Percentiles rank a stretch among this genome's conserved stretches.
phyloP scores from a whole-genome alignment of 1,140 invertebrate genomes.

The Zelostemma sp. region DNA sequence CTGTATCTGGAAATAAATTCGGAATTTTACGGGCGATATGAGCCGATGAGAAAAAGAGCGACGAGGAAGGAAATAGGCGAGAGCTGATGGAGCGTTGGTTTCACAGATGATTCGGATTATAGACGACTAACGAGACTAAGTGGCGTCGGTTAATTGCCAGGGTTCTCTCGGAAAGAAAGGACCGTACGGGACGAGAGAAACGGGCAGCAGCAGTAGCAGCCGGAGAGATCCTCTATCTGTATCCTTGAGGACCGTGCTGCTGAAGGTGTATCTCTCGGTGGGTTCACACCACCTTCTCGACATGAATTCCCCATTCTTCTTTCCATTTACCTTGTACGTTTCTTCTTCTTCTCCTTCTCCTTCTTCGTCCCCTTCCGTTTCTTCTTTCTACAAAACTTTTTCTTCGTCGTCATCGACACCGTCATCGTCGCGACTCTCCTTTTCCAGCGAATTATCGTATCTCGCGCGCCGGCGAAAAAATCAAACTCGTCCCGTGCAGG shows the following conservation, averaged over 20 bases:
- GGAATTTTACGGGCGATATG: not conserved
- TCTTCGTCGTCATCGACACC: slow-evolving; percentile 1
- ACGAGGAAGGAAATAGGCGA: not conserved
- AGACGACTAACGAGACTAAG: slow-evolving; percentile 55
- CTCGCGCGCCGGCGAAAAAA: slow-evolving; percentile 34
- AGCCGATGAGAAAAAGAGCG: not conserved
- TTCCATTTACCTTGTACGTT: slow-evolving; percentile 18
- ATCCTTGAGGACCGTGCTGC: slow-evolving; percentile 43
- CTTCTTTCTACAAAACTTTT: slow-evolving; percentile 3
- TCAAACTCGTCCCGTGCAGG: not conserved
- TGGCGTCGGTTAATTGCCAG: slow-evolving; percentile 62
- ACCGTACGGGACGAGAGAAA: slow-evolving; percentile 51
- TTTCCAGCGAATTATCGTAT: slow-evolving; percentile 31
- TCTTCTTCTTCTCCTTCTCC: slow-evolving; percentile 13
- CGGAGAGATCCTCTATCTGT: slow-evolving; percentile 61
- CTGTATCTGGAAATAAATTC: too few species aligned
- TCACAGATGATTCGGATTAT: slow-evolving; percentile 21
- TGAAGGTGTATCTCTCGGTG: slow-evolving; percentile 42
- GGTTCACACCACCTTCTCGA: slow-evolving; percentile 51
- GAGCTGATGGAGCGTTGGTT: not conserved
- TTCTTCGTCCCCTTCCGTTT: slow-evolving; percentile 8
- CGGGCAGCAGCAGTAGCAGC: slow-evolving; percentile 41
- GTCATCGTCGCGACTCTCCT: slow-evolving; percentile 17
- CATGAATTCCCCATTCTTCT: slow-evolving; percentile 41
- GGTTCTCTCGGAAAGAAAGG: slow-evolving; percentile 49